Conservation (phyloP, 2,113 vertebrate species). For the Aptenodytes patagonicus region DNA sequence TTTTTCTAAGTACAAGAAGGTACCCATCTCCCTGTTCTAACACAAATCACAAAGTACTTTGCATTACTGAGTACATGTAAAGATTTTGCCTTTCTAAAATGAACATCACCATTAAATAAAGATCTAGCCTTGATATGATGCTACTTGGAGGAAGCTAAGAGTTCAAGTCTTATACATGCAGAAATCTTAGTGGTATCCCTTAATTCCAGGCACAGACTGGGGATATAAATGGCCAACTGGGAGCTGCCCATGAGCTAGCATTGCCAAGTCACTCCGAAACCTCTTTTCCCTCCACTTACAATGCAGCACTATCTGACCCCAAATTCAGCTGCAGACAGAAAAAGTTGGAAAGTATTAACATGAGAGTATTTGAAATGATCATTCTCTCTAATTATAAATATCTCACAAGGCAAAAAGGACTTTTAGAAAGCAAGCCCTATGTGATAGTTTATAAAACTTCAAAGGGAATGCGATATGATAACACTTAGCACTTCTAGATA, state of each 20-base stretch:
- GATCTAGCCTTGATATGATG: background rate
- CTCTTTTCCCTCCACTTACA: background rate
- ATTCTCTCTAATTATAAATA: slow-evolving; percentile 41
- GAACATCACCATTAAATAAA: slow-evolving; percentile 13
- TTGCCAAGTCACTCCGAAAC: background rate
- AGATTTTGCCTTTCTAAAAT: background rate
- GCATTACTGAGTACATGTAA: background rate
- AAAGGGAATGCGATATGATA: slow-evolving; percentile 60
- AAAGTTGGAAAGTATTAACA: background rate
- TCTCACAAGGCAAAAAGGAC: slow-evolving; percentile 57
- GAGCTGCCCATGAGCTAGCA: background rate
- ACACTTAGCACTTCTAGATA: slow-evolving; percentile 60
- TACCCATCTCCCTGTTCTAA: background rate
- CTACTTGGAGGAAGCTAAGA: background rate
- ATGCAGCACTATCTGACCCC: background rate
- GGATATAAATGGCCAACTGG: background rate
- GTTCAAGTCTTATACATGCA: background rate
- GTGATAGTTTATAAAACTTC: slow-evolving; percentile 59
- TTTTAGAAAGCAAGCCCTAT: slow-evolving; percentile 46
- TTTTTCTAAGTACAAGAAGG: background rate
- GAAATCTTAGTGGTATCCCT: background rate
- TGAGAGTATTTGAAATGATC: background rate
- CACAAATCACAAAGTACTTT: background rate
- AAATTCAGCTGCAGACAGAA: background rate
- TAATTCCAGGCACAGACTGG: background rate